These are phyloP conservation scores for Drosophila tristis DNA, from an alignment of 1,140 invertebrate genomes.

Conservation along the genomic window DNA sequence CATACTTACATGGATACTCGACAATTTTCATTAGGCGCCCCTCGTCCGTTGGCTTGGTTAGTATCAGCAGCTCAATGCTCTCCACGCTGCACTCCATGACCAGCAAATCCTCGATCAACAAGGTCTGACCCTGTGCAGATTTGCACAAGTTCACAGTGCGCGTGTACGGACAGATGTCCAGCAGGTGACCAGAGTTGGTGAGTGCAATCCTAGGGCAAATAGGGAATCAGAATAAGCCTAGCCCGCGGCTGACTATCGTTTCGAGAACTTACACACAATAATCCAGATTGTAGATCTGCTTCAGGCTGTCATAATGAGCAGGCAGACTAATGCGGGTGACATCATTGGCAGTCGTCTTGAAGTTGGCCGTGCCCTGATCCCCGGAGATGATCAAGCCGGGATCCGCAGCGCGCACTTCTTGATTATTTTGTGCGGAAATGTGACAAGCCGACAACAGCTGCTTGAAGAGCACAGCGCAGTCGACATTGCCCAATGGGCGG, in stretches of 20 bases:
- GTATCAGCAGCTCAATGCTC: slow-evolving; percentile 66
- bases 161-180: slow-evolving; percentile 78
- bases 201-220: slow-evolving; percentile 56
- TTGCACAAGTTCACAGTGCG: slow-evolving; percentile 38
- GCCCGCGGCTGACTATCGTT: background rate
- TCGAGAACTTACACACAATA: slow-evolving; percentile 64
- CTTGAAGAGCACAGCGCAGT: slow-evolving; percentile 51
- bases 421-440: slow-evolving; percentile 50
- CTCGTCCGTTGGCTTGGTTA: slow-evolving; percentile 57
- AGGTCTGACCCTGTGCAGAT: background rate
- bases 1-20: slow-evolving; percentile 74
- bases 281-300: slow-evolving; percentile 70
- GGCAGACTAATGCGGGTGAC: slow-evolving; percentile 50
- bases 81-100: slow-evolving; percentile 76
- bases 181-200: slow-evolving; percentile 65
- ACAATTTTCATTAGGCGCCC: slow-evolving; percentile 69
- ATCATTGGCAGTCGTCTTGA: slow-evolving; percentile 41
- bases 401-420: slow-evolving; percentile 2
- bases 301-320: slow-evolving; percentile 52
- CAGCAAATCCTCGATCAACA: slow-evolving; percentile 73
- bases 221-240: background rate
- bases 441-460: background rate
- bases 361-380: slow-evolving; percentile 38
- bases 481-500: slow-evolving; percentile 34
- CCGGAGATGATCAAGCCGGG: slow-evolving; percentile 45